Conservation (phyloP, 2,888 invertebrate species). For the Erynnis tages region DNA sequence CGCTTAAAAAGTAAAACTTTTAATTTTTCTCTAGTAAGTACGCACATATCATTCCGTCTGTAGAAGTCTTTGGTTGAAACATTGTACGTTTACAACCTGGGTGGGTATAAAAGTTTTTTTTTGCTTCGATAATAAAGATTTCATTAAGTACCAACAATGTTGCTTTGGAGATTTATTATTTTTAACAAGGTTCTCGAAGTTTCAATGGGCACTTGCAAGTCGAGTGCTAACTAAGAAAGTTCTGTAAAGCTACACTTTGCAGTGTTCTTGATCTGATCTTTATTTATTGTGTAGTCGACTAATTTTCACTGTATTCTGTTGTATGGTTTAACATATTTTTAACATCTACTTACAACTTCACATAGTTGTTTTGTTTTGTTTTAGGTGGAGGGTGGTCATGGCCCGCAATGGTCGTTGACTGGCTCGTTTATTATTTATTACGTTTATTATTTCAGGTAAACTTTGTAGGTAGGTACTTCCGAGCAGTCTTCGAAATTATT, state of each 20-base stretch:
- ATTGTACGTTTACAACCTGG: slow-evolving; percentile 13
- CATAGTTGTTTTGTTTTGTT: too few relatives aligned
- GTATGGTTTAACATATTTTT: too few relatives aligned
- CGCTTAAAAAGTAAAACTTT: too few relatives aligned
- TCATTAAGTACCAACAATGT: slow-evolving; percentile 17
- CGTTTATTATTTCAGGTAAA: too few relatives aligned
- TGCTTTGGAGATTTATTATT: slow-evolving; percentile 9
- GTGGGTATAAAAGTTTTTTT: slow-evolving; percentile 2
- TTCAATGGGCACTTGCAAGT: slow-evolving; percentile 11
- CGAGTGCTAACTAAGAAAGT: slow-evolving; percentile 3
- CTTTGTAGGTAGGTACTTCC: too few relatives aligned
- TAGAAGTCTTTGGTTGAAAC: neutral
- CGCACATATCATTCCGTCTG: neutral
- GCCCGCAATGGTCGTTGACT: too few relatives aligned
- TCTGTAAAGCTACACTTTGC: neutral
- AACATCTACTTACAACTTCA: too few relatives aligned
- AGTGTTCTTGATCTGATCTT: neutral
- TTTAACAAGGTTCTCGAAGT: slow-evolving; percentile 12
- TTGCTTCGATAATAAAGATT: slow-evolving; percentile 1
- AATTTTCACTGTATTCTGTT: too few relatives aligned
- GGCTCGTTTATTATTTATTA: too few relatives aligned
- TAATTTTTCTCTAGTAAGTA: neutral
- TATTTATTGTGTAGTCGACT: too few relatives aligned
- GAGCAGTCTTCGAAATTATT: too few relatives aligned
- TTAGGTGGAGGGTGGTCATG: too few relatives aligned